These are phyloP conservation scores for Lithophane ornitopus DNA, from an alignment of 2,888 invertebrate species.

Conservation along the genomic window DNA sequence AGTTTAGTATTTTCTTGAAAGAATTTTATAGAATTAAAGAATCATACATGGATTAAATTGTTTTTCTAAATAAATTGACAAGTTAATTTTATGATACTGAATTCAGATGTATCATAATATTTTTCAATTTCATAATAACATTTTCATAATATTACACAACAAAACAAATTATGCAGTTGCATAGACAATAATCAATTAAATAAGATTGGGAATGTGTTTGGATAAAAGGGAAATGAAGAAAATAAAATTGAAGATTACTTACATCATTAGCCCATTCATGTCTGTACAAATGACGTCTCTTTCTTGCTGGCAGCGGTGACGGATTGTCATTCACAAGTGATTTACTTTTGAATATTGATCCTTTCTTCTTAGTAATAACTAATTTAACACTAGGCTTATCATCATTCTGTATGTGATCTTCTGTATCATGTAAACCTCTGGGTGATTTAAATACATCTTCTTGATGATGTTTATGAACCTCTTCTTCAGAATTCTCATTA, in stretches of 20 bases:
- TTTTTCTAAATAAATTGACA: neutral
- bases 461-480: conserved; percentile 80
- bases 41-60: neutral
- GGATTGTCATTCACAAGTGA: conserved; percentile 92
- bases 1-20: conserved; percentile 16
- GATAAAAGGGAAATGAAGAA: neutral
- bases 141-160: conserved; percentile 9
- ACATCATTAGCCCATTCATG: conserved; percentile 97
- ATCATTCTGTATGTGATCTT: conserved; percentile 80
- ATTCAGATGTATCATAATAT: too few species aligned
- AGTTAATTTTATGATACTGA: neutral
- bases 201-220: neutral
- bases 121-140: neutral
- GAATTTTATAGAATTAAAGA: neutral
- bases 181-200: neutral
- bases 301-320: conserved; percentile 90
- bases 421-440: conserved; percentile 79
- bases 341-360: conserved; percentile 97
- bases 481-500: conserved; percentile 86
- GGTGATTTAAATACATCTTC: conserved; percentile 88
- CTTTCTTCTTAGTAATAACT: conserved; percentile 95
- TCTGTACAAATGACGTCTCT: conserved; percentile 95
- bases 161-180: neutral
- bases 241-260: conserved; percentile 70
- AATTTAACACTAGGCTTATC: conserved; percentile 92